These are phyloP conservation scores for Diphyllodes magnificus DNA, from an alignment of 2,113 vertebrate genomes.

Conservation along the genomic window DNA sequence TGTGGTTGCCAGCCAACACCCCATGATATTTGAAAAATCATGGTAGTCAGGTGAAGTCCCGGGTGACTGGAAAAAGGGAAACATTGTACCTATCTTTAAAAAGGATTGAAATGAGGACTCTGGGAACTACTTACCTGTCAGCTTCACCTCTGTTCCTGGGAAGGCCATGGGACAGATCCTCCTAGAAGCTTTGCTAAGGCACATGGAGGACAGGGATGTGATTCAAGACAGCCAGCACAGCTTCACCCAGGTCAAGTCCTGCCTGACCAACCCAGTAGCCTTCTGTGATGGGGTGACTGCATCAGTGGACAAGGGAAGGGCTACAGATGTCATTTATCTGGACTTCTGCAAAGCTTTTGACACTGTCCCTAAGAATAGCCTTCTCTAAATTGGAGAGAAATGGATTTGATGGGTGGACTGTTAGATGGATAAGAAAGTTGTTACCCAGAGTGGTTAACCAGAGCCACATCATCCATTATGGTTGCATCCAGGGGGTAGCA, in stretches of 20 bases:
- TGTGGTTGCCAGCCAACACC: background rate
- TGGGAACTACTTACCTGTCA: background rate
- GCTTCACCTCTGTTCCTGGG: background rate
- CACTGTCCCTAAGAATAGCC: background rate
- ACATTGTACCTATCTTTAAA: background rate
- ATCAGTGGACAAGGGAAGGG: background rate
- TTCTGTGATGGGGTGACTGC: background rate
- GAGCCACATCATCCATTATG: background rate
- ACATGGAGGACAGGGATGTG: background rate
- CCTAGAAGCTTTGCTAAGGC: background rate
- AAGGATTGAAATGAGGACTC: background rate
- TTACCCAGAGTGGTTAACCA: background rate
- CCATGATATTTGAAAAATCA: background rate
- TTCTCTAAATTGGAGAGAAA: background rate
- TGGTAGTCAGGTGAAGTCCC: background rate
- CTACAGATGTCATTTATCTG: background rate
- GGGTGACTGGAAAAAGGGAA: background rate
- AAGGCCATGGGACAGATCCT: background rate
- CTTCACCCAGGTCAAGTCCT: background rate
- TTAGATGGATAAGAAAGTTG: background rate
- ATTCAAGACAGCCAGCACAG: fast-evolving
- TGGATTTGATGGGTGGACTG: background rate
- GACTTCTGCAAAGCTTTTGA: background rate
- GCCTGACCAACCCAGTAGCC: background rate
- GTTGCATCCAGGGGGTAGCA: background rate